Conservation (phyloP, 2,797 vertebrate species). For the Chrosomus eos region DNA sequence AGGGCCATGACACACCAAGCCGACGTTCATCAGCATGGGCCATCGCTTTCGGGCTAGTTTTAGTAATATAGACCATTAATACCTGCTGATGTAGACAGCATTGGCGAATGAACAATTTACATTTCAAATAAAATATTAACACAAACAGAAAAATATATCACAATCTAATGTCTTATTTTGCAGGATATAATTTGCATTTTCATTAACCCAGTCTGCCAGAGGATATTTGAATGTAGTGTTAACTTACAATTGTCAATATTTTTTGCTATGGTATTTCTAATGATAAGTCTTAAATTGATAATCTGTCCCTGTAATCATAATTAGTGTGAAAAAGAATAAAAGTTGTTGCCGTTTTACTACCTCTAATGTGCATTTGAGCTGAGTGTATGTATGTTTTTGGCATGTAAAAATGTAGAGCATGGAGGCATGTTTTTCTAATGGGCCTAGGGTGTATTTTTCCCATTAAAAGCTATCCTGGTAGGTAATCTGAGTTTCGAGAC, state of each 20-base stretch:
- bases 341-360: neutral
- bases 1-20: neutral
- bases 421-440: no score
- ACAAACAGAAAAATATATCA: neutral
- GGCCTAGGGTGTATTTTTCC: neutral
- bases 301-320: neutral
- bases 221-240: no score
- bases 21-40: neutral
- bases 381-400: neutral
- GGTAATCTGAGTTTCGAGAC: neutral
- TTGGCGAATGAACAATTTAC: neutral
- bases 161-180: neutral
- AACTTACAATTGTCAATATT: neutral
- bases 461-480: neutral
- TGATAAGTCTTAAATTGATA: neutral
- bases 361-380: neutral
- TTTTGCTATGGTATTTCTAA: no score
- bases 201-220: neutral
- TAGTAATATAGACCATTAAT: neutral
- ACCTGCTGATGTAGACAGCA: neutral
- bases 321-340: neutral
- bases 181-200: neutral
- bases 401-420: neutral
- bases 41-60: neutral
- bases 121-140: neutral